phyloP scores from a whole-genome alignment of 2,797 vertebrate genomes.

The Cynodonichthys magdalenae region DNA sequence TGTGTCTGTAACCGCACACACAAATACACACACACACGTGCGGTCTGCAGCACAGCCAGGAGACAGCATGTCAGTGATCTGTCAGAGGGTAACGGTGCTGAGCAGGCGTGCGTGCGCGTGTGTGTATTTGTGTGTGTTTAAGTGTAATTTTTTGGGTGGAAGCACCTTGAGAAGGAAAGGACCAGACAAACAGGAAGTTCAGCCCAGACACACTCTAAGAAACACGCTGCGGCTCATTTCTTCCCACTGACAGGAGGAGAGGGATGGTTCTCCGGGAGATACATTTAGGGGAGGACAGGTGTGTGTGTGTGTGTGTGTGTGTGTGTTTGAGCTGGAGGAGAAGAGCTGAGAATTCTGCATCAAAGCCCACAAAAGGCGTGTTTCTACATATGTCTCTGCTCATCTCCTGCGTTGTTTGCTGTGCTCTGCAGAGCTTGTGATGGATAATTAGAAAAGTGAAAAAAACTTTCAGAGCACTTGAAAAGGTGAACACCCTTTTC shows the following conservation, averaged over 20 bases:
- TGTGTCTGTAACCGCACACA: slow-evolving; percentile 38
- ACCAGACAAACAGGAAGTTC: slow-evolving; percentile 57
- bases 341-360: slow-evolving; percentile 23
- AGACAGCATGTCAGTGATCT: slow-evolving; percentile 72
- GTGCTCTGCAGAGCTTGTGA: slow-evolving; percentile 29
- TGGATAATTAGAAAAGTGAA: slow-evolving; percentile 16
- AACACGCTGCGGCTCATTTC: slow-evolving; percentile 71
- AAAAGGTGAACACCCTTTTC: slow-evolving; percentile 15
- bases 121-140: slow-evolving; percentile 26
- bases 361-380: not conserved
- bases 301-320: slow-evolving; percentile 31
- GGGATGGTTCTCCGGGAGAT: slow-evolving; percentile 53
- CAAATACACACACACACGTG: slow-evolving; percentile 29
- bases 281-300: slow-evolving; percentile 51
- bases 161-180: slow-evolving; percentile 29
- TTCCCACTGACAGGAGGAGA: slow-evolving; percentile 70
- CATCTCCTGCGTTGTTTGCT: slow-evolving; percentile 32
- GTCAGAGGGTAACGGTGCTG: slow-evolving; percentile 69
- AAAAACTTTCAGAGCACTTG: slow-evolving; percentile 3
- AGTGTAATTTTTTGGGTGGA: slow-evolving; percentile 25
- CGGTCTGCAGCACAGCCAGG: slow-evolving; percentile 49
- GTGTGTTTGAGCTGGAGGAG: slow-evolving; percentile 13
- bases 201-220: slow-evolving; percentile 55
- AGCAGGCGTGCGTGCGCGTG: slow-evolving; percentile 53
- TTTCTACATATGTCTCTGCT: slow-evolving; percentile 4